Evolutionary conservation across 2,888 invertebrate genomes (phyloP), one percentile per base, ranked within the genome.

Genomic region (Tetranychus piercei): DNA sequence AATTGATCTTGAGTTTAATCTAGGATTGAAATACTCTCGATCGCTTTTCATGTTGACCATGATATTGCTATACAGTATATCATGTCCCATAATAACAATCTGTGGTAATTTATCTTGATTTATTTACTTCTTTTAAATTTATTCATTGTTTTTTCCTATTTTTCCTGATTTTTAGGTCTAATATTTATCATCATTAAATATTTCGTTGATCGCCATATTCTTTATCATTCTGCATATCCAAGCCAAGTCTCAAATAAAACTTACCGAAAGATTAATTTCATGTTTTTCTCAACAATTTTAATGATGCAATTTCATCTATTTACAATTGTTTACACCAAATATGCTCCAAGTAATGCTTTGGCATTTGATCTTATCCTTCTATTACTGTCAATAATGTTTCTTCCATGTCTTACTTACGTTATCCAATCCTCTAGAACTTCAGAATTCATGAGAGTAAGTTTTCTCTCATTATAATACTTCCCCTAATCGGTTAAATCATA

Each of bases 11-110:
- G 69, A 69, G 11, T 69, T 69, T 15, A 69, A 23, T 69, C 34
- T 69, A 11, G 69, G 69, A 23, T 69, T 69, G 22, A 23, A 69
- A 69, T 69, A 69, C 23, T 69, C 69, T 69, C 22, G 22, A 23
- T 11, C 20, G 11, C 69, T 69, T 69, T 69, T 69, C 23, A 69
- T 69, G 69, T 18, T 69, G 6, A 22, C 69, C 20, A 11, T 69
- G 20, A 69, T 69, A 11, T 5, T 69, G 9, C 11, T 69, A 1
- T 69, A 69, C 69, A 69, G 69, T 69, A 22, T 69, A 22, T 20
- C 69, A 11, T 69, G 69, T 69, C 69, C 69, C 5, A 18, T 69
- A 11, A 69, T 69, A 20, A 69, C 34, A 22, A 23, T 69, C 1
- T 11, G 18, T 8, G 69, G 69, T 69, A 69, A 69, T n/a, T 69